Evolutionary conservation across 2,113 vertebrate species (phyloP), one percentile per base, ranked within the genome.

Genomic region (Thalassarche chlororhynchos): DNA sequence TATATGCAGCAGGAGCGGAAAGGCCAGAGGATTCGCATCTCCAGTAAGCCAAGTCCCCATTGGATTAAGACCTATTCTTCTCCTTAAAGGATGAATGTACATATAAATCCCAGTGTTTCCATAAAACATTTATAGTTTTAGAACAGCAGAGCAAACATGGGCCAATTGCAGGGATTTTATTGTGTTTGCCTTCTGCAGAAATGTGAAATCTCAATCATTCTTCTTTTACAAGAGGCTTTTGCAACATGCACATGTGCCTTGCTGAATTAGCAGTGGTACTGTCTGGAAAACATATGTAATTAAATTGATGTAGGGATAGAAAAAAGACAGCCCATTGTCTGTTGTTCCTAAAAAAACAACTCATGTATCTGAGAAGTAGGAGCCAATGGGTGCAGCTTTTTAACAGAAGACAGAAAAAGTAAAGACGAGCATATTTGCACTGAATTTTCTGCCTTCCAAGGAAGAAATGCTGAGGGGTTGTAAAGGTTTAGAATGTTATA

Each of bases 271-370:
- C 83, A 94, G 87, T 94, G 72, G 84, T 97, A 90, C 80, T 96
- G 96, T 95, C 97, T 98, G 98, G 98, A 97, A 98, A 98, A 98
- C 96, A 98, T 96, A 95, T 96, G 83, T 78, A 98, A 98, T 97
- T 98, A 96, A 96, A 97, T 54, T 80, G 90, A 93, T 92, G 85
- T 44, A 72, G 68, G 71, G 42, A 58, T 92, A 61, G 32, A 93
- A 93, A 42, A 76, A 57, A 86, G 61, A 78, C 95, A 91, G 79
- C 26, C 74, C 65, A 95, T 96, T 97, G 89, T 92, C 90, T 97
- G 82, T 96, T 87, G 89, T 94, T 96, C 62, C 60, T 77, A 76
- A 76, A 85, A 82, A 95, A 89, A 26, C 40, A 80, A 51, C 68
- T 89, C 40, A 29, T 29, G 51, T 74, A 38, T 95, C 92, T 77